A percentile compares a stretch with the other conserved stretches of the same genome.
Conservation (phyloP, 2,113 vertebrate species). For the Capricornis sumatraensis region DNA sequence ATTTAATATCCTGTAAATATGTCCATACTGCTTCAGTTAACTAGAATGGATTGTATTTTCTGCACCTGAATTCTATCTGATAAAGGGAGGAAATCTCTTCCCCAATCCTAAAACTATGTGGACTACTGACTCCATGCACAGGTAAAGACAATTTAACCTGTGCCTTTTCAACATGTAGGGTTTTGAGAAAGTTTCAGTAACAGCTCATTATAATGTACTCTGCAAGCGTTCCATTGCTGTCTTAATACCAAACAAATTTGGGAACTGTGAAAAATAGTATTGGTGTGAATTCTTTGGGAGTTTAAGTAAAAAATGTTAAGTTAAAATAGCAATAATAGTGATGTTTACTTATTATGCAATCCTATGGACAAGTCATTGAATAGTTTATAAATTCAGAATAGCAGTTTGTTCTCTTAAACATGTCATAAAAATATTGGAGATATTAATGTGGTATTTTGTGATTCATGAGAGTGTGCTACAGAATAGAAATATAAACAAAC, state of each 20-base stretch:
- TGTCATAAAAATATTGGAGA: neutral
- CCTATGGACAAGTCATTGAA: neutral
- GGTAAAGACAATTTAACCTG: neutral
- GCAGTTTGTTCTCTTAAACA: conserved; percentile 22
- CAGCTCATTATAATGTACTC: neutral
- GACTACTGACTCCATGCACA: neutral
- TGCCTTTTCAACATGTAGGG: neutral
- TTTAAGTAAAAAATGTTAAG: neutral
- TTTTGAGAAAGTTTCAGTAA: neutral
- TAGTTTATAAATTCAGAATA: conserved; percentile 13
- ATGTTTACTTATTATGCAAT: neutral
- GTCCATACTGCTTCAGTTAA: neutral
- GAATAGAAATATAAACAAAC: neutral
- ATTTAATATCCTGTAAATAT: neutral
- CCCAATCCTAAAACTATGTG: neutral
- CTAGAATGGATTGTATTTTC: neutral
- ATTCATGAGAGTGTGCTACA: neutral
- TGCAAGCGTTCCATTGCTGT: neutral
- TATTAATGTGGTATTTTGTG: neutral
- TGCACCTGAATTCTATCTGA: neutral
- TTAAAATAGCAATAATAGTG: conserved; percentile 6
- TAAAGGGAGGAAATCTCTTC: neutral
- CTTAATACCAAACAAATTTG: neutral
- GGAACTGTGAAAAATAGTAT: neutral
- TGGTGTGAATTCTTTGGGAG: neutral